These are phyloP conservation scores for Epistrophe grossulariae DNA, from an alignment of 2,888 invertebrate species.

Conservation along the genomic window DNA sequence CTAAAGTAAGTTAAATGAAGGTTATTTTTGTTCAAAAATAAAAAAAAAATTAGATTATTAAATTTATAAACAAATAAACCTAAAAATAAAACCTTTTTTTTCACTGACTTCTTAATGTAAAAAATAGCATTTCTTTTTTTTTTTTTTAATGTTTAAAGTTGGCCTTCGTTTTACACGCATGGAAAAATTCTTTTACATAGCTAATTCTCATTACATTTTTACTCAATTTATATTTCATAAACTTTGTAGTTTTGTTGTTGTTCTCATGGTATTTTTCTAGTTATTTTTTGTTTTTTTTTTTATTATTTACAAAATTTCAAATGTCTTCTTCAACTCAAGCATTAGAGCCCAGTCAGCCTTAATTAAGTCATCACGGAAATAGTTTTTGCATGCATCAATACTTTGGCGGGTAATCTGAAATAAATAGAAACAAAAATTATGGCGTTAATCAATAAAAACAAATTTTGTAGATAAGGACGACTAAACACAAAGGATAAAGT, in stretches of 20 bases:
- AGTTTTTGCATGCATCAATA: constrained; percentile 99
- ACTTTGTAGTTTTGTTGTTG: constrained; percentile 20
- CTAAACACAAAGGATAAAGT: too few species aligned
- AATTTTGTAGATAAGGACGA: too few species aligned
- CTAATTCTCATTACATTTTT: constrained; percentile 41
- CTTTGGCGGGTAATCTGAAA: constrained; percentile 97
- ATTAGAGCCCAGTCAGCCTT: constrained; percentile 99
- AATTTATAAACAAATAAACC: constrained; percentile 14
- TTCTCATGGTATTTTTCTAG: constrained; percentile 17
- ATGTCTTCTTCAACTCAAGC: constrained; percentile 98
- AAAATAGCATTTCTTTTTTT: neutral
- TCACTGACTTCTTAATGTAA: neutral
- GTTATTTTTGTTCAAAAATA: neutral
- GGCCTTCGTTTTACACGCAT: constrained; percentile 9
- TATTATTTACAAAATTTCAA: constrained; percentile 93
- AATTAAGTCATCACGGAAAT: constrained; percentile 98
- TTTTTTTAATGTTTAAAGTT: constrained; percentile 4
- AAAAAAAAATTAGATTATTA: neutral
- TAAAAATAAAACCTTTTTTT: neutral
- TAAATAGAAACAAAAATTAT: constrained; percentile 34
- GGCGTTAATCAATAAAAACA: too few species aligned
- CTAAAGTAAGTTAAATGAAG: constrained; percentile 36
- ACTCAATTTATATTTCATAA: constrained; percentile 32
- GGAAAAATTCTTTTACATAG: constrained; percentile 21
- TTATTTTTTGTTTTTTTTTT: constrained; percentile 5